Evolutionary conservation across 2,888 invertebrate genomes (phyloP), one percentile per base, ranked within the genome.

Genomic region (Cactoblastis cactorum): DNA sequence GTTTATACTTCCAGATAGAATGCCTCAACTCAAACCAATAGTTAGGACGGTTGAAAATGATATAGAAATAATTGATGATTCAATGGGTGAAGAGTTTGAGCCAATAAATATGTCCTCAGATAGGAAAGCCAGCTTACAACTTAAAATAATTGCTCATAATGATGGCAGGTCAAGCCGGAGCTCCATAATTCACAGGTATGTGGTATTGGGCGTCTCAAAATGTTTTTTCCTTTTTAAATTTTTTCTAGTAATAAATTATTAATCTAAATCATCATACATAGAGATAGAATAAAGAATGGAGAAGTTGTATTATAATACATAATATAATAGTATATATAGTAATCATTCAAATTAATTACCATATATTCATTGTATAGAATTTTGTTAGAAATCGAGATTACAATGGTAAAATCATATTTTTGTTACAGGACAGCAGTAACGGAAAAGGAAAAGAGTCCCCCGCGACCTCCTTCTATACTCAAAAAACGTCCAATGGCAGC

Each of bases 401-500:
- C n/a, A n/a, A n/a, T n/a, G n/a, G n/a, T n/a, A n/a, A n/a, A n/a
- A n/a, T n/a, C n/a, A n/a, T n/a, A 12, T 43, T 43, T 2, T 12
- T 49, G n/a, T 65, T 63, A 57, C 56, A 88, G 86, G 60, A 67
- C 71, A 52, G 62, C 74, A 52, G 53, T 73, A 47, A 48, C 64
- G 39, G 77, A 75, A 57, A 80, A 75, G 62, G 85, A 83, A 38
- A 70, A 64, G 54, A 88, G 87, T 53, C 89, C 89, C 47, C 84
- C 87, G 4, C 78, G 82, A 58, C 87, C 85, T 15, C 80, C 82
- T 11, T 90, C 90, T 11, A 90, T 90, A 59, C 73, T 90, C n/a
- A 90, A 90, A 58, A 90, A 90, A 62, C 76, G 90, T 11, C 85
- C 88, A 8, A 86, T 85, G 83, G 87, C 83, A 18, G 84, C 88